Conservation (phyloP, 2,797 vertebrate species). For the Darevskia mixta region DNA sequence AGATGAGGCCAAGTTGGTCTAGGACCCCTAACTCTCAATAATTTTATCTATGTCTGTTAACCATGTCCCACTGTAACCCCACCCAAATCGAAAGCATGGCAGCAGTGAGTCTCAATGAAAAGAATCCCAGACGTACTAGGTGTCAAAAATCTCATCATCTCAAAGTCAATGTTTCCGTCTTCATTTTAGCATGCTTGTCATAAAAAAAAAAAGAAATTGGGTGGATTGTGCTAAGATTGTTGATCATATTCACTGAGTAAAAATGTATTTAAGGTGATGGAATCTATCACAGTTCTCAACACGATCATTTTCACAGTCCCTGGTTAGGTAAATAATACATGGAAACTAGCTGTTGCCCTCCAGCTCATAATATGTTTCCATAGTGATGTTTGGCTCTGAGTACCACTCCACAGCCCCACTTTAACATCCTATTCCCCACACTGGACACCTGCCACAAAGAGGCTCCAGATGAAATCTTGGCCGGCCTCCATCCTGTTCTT, state of each 20-base stretch:
- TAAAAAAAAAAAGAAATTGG: not conserved
- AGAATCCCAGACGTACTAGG: not conserved
- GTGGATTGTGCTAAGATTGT: not conserved
- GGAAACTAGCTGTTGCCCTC: constrained; percentile 36
- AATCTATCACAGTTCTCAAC: constrained; percentile 22
- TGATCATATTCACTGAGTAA: not conserved
- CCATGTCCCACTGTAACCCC: not conserved
- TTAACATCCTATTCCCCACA: constrained; percentile 22
- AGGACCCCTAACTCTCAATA: not conserved
- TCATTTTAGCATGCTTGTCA: not conserved
- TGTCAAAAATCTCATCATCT: not conserved
- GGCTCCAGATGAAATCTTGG: constrained; percentile 42
- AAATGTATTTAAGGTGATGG: constrained; percentile 17
- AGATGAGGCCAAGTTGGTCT: not conserved
- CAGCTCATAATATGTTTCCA: constrained; percentile 34
- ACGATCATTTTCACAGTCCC: constrained; percentile 19
- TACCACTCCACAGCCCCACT: constrained; percentile 10
- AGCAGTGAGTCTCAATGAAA: not conserved
- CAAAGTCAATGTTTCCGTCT: not conserved
- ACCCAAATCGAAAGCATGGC: not conserved
- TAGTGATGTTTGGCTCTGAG: constrained; percentile 25
- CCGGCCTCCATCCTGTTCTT: constrained; percentile 18
- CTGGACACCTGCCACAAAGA: constrained; percentile 42
- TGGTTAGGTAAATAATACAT: constrained; percentile 37
- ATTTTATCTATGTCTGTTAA: not conserved